Evolutionary conservation across 2,113 vertebrate genomes (phyloP).

Genomic region (Heloderma charlesbogerti): DNA sequence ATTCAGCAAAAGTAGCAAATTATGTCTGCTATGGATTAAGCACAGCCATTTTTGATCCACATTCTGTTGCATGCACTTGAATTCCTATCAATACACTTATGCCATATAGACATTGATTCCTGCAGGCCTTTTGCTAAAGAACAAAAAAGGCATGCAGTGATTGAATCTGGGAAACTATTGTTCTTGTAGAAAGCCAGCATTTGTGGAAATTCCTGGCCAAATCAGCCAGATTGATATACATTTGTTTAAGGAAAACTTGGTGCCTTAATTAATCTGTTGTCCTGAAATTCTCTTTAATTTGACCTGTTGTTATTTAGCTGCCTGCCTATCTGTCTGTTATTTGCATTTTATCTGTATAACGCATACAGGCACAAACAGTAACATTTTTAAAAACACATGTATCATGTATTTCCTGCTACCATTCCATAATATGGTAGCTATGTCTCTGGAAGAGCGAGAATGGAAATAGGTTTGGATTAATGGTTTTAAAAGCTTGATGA

Average conservation of each 20-base stretch:
- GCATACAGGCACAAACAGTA: not conserved
- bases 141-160: slow-evolving; percentile 69
- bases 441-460: slow-evolving; percentile 18
- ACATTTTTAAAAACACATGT: slow-evolving; percentile 13
- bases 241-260: slow-evolving; percentile 56
- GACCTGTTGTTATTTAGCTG: not conserved
- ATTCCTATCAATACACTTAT: slow-evolving; percentile 81
- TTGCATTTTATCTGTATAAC: not conserved
- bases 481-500: slow-evolving; percentile 51
- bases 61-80: slow-evolving; percentile 69
- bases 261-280: slow-evolving; percentile 49
- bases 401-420: not conserved
- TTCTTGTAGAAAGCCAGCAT: slow-evolving; percentile 68
- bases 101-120: slow-evolving; percentile 77
- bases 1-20: slow-evolving; percentile 77
- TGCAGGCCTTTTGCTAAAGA: slow-evolving; percentile 67
- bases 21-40: slow-evolving; percentile 76
- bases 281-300: slow-evolving; percentile 38
- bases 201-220: slow-evolving; percentile 71
- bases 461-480: not conserved
- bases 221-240: slow-evolving; percentile 57
- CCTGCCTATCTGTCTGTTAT: not conserved
- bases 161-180: slow-evolving; percentile 70
- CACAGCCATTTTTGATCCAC: slow-evolving; percentile 75
- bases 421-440: slow-evolving; percentile 27